Evolutionary conservation across 2,797 vertebrate genomes (phyloP).

Genomic region (Halcyon smyrnensis): DNA sequence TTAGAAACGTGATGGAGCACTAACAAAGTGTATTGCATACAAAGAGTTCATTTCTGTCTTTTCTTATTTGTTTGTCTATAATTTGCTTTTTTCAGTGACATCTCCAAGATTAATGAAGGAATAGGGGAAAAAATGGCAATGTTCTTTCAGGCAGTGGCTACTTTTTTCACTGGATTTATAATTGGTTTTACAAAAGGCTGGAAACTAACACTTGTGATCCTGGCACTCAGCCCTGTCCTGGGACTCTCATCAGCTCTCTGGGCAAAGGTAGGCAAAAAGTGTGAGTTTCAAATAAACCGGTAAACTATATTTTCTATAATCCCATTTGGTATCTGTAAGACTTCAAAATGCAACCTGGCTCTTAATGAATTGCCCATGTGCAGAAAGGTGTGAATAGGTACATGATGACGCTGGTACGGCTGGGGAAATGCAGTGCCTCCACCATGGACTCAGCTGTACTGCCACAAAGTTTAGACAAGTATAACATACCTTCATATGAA

Average conservation of each 20-base stretch:
- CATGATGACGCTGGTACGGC: no score
- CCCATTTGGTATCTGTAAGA: background rate
- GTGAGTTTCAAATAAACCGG: background rate
- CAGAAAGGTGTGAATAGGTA: background rate
- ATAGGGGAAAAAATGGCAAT: slow-evolving; percentile 86
- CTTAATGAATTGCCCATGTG: background rate
- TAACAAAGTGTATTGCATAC: background rate
- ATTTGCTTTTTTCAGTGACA: slow-evolving; percentile 77
- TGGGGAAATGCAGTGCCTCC: background rate
- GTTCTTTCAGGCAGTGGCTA: slow-evolving; percentile 80
- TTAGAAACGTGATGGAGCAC: background rate
- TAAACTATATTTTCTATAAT: background rate
- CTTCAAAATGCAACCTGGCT: background rate
- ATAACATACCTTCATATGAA: background rate
- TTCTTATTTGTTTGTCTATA: background rate
- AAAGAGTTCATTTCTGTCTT: background rate
- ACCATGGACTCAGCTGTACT: no score
- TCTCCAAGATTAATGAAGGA: slow-evolving; percentile 89
- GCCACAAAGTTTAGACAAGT: background rate
- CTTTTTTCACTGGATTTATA: slow-evolving; percentile 83
- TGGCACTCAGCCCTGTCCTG: slow-evolving; percentile 84
- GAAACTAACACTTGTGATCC: slow-evolving; percentile 89
- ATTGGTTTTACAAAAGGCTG: slow-evolving; percentile 85
- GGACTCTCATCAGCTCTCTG: slow-evolving; percentile 82
- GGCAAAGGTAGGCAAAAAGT: slow-evolving; percentile 78